phyloP scores from a whole-genome alignment of 1,140 invertebrate species.

The Hyposmocoma kahamanoa region DNA sequence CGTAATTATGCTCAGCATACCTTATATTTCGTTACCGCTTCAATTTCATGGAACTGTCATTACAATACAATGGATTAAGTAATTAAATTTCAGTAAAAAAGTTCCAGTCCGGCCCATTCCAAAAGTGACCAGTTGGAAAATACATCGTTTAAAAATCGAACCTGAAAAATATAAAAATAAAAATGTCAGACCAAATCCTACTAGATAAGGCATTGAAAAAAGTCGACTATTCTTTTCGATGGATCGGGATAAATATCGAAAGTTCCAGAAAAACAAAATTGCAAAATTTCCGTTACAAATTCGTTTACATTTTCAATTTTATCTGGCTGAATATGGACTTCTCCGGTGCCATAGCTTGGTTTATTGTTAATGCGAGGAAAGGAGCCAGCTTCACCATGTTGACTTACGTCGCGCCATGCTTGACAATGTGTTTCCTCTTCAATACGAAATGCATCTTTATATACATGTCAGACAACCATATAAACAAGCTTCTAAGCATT shows the following conservation, averaged over 20 bases:
- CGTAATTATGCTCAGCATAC: too few species aligned
- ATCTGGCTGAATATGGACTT: slow-evolving; percentile 25
- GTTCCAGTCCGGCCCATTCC: too few species aligned
- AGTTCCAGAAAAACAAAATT: slow-evolving; percentile 9
- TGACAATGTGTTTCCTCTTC: slow-evolving; percentile 12
- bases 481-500: slow-evolving; percentile 11
- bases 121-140: too few species aligned
- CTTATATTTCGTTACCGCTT: too few species aligned
- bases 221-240: slow-evolving; percentile 16
- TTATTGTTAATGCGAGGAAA: slow-evolving; percentile 9
- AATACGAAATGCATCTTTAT: slow-evolving; percentile 16
- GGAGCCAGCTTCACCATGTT: slow-evolving; percentile 19
- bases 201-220: slow-evolving; percentile 22
- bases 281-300: slow-evolving; percentile 6
- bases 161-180: too few species aligned
- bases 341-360: slow-evolving; percentile 14
- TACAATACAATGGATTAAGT: too few species aligned
- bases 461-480: slow-evolving; percentile 7
- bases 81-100: too few species aligned
- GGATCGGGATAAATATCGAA: slow-evolving; percentile 17
- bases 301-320: slow-evolving; percentile 19
- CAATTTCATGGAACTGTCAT: too few species aligned
- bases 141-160: too few species aligned
- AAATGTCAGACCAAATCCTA: too few species aligned
- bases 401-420: slow-evolving; percentile 24